Percentiles rank a stretch among this genome's conserved stretches.
Conservation (phyloP, 2,113 vertebrate genomes). For the Saguinus midas region DNA sequence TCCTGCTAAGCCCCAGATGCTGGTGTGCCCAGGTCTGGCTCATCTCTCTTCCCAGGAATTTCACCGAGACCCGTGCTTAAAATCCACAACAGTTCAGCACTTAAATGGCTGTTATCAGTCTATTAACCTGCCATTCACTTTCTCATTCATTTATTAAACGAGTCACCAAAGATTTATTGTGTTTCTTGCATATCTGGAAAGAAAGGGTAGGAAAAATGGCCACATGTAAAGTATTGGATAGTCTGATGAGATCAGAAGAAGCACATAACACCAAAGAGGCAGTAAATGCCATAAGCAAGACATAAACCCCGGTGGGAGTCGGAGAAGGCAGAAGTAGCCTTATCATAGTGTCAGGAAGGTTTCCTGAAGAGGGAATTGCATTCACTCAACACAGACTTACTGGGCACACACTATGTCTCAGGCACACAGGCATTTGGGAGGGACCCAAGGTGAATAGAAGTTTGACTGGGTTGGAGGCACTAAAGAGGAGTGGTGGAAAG, state of each 20-base stretch:
- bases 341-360: too few species aligned
- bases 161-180: not conserved
- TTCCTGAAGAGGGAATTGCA: too few species aligned
- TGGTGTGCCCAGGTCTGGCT: not conserved
- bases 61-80: not conserved
- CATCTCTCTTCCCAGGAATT: not conserved
- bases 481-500: too few species aligned
- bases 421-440: not conserved
- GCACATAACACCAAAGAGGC: not conserved
- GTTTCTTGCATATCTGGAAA: not conserved
- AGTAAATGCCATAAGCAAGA: not conserved
- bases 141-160: not conserved
- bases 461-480: not conserved
- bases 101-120: too few species aligned
- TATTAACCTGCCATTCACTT: not conserved
- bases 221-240: fast-evolving
- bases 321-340: not conserved
- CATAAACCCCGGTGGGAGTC: not conserved
- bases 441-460: not conserved
- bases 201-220: not conserved
- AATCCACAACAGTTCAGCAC: not conserved
- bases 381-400: fast-evolving
- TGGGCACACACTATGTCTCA: fast-evolving
- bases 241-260: not conserved
- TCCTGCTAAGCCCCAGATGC: not conserved